These are phyloP conservation scores for Xenopus petersii DNA, from an alignment of 2,797 vertebrate species.

Conservation along the genomic window DNA sequence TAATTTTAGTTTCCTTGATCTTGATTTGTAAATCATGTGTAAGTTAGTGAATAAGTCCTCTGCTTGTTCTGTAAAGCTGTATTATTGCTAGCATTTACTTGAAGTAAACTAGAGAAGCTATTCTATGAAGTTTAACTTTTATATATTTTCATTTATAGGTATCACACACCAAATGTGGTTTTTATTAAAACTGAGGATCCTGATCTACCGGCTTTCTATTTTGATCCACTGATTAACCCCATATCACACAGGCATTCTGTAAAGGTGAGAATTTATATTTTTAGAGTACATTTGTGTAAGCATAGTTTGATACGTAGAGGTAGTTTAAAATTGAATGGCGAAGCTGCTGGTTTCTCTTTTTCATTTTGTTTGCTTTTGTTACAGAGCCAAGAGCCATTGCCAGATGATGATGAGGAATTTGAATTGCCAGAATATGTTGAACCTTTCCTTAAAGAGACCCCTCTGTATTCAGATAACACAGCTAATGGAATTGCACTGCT, in stretches of 20 bases:
- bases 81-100: too few relatives aligned
- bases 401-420: slow-evolving; percentile 97
- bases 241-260: slow-evolving; percentile 98
- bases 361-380: slow-evolving; percentile 24
- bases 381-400: slow-evolving; percentile 94
- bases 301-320: too few relatives aligned
- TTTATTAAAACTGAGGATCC: slow-evolving; percentile 99
- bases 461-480: slow-evolving; percentile 94
- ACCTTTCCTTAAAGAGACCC: slow-evolving; percentile 95
- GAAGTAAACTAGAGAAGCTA: too few relatives aligned
- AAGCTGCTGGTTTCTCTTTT: too few relatives aligned
- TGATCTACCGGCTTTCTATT: slow-evolving; percentile 97
- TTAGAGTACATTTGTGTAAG: too few relatives aligned
- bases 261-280: slow-evolving; percentile 71
- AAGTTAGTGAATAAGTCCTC: too few relatives aligned
- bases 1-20: too few relatives aligned
- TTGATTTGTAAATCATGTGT: too few relatives aligned
- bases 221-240: slow-evolving; percentile 96
- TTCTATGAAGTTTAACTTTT: too few relatives aligned
- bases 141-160: slow-evolving; percentile 68
- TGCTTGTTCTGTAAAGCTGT: too few relatives aligned
- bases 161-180: slow-evolving; percentile 96
- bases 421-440: slow-evolving; percentile 95
- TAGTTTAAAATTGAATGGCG: too few relatives aligned
- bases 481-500: slow-evolving; percentile 96